Base-by-base conservation (phyloP, 2,888 invertebrate genomes). In the Syritta pipiens region DNA sequence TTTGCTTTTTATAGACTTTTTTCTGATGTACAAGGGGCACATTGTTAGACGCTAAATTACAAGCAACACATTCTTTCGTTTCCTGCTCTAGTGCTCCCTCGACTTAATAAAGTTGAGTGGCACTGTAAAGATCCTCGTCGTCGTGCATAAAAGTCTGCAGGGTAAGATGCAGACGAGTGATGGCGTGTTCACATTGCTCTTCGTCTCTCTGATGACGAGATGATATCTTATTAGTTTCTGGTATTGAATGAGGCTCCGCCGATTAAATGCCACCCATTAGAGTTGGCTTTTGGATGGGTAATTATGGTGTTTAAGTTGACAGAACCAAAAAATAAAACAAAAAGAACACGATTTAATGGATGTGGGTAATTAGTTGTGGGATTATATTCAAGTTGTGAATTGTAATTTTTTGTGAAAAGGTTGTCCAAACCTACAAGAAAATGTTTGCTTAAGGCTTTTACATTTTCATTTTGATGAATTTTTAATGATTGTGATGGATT, bases 181-280 rank as follows among this genome's bases (percentile, higher is more conserved):
- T 44, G 51, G 46, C 28, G 37, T 60, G 60, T 44, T 51, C 51
- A 24, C 30, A 55, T 55, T 62, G 20, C n/a, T 30, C 14, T 22
- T 62, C 30, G 40, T 49, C 42, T 28, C 24, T 12, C 37, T 17
- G 37, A 19, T 48, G 26, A 44, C 55, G 55, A 65, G 57, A 65
- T 74, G 44, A 65, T 57, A 72, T 65, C 65, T 72, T 63, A 49
- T 40, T 53, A 48, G 55, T 55, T 71, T 46, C 37, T 71, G 46
- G 48, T 55, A 55, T 32, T 55, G 57, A 32, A 51, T 57, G 51
- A 26, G 44, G 42, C 14, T 44, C 19, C n/a, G n/a, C n/a, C 57
- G 28, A 51, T 57, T 65, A 74, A 74, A 74, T 74, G 65, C 28
- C 65, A 65, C 65, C 46, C 72, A 74, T 65, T 74, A 65, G 35